Base-by-base conservation (phyloP, 2,113 vertebrate species). In the Tylochromis polylepis region DNA sequence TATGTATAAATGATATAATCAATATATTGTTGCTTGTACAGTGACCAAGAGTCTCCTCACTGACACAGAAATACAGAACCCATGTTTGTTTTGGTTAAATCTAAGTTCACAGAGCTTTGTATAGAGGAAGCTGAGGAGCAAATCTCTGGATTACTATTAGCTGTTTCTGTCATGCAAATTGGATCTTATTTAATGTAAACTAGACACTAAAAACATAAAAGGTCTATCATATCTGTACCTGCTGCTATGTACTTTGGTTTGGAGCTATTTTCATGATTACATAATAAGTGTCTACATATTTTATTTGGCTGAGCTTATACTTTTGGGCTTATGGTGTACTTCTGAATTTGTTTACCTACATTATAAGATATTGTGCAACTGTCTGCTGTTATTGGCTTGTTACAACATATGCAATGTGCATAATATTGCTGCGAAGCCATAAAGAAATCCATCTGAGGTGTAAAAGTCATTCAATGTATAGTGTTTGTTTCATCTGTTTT, bases 31-130 rank as follows among this genome's bases (percentile, higher is more conserved):
- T 46, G 22, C 41, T 72, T 72, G n/a, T 41, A 46, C 41, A 72
- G 22, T 72, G 41, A 49, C 41, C 9, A 29, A 29, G 24, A 2
- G 2, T 49, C 2, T 24, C 6, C 24, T 11, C 22, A 20, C 4
- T 1, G 0, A 75, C 43, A 20, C 2, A 49, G 22, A 75, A 49
- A 11, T 49, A 29, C 41, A 29, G 15, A 29, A 2, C 0, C 15
- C 24, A 18, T 5, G 9, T 75, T 75, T 75, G 1, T 75, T 51
- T 49, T 75, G 43, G 24, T 49, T 46, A 11, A 8, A 10, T 75
- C 14, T 72, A 75, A 0, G 67, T 75, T 75, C 41, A 75, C 49
- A 75, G 22, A 29, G 10, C 0, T 49, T 75, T 49, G 10, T 49
- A 29, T 49, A 0, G 0, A 43, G 36, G 36, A 43, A 43, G 0